Evolutionary conservation across 2,888 invertebrate genomes (phyloP).

Genomic region (Pandemis corylana): DNA sequence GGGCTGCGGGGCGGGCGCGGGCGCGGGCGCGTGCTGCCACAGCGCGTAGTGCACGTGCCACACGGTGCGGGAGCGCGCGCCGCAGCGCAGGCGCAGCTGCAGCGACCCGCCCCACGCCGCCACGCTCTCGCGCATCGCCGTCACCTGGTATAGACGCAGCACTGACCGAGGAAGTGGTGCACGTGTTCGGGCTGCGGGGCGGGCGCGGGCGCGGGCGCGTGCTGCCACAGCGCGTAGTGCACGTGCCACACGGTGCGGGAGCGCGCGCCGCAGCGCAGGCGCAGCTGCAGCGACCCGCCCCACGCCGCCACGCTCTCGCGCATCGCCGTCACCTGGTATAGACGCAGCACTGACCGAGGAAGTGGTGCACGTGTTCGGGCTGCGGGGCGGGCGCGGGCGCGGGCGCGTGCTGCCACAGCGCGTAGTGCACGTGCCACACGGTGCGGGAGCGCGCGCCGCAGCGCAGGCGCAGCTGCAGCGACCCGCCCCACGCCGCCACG

Average conservation of each 20-base stretch:
- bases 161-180: constrained; percentile 79
- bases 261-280: constrained; percentile 58
- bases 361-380: constrained; percentile 86
- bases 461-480: constrained; percentile 65
- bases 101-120: constrained; percentile 73
- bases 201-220: too few relatives aligned
- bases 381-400: constrained; percentile 86
- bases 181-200: constrained; percentile 86
- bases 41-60: constrained; percentile 94
- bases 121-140: constrained; percentile 63
- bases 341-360: constrained; percentile 51
- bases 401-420: constrained; percentile 91
- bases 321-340: constrained; percentile 60
- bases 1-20: constrained; percentile 85
- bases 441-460: constrained; percentile 67
- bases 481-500: constrained; percentile 71
- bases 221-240: constrained; percentile 91
- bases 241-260: constrained; percentile 91
- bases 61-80: constrained; percentile 77
- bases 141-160: too few relatives aligned
- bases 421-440: constrained; percentile 93
- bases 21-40: too few relatives aligned
- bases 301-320: constrained; percentile 63
- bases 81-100: constrained; percentile 63
- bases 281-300: constrained; percentile 70